Base-by-base conservation (phyloP, 2,888 invertebrate genomes). In the Periphyllus acericola region DNA sequence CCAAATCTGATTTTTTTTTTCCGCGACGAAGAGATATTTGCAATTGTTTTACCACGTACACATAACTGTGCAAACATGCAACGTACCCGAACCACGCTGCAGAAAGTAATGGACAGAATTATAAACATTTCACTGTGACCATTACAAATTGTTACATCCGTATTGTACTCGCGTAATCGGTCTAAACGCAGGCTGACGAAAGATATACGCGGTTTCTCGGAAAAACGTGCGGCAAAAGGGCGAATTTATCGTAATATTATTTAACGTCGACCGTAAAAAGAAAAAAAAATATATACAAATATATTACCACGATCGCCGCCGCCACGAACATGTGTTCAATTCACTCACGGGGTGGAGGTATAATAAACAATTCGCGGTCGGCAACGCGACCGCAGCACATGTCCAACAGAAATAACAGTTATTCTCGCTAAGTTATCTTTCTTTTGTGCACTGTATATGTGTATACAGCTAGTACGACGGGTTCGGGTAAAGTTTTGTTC, bases 371-470 rank as follows among this genome's bases (percentile, higher is more conserved):
- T 40, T 75, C 72, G 32, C 21, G 66, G 66, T 21, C 66, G n/a
- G 40, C n/a, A 19, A 8, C 25, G 52, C 14, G 29, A 21, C 17
- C 21, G n/a, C n/a, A 74, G 36, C 40, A 71, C 68, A 71, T 21
- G 40, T 81, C 46, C 46, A 17, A 68, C 29, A 46, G 66, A 32
- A 76, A 76, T 46, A 84, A 84, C 32, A 46, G 76, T 76, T 76
- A 84, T 76, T 84, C 76, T 76, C n/a, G 17, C n/a, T n/a, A 66
- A 84, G 66, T 66, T 76, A 46, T 66, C 46, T 84, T 76, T 66
- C 32, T 66, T 84, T 68, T 76, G 11, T 66, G 19, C 29, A 40
- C 75, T 11, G n/a, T n/a, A n/a, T n/a, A n/a, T n/a, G n/a, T n/a
- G n/a, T n/a, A n/a, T n/a, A n/a, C n/a, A n/a, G n/a, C n/a, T n/a